phyloP scores from a whole-genome alignment of 1,140 invertebrate species.

The Ephestia elutella region DNA sequence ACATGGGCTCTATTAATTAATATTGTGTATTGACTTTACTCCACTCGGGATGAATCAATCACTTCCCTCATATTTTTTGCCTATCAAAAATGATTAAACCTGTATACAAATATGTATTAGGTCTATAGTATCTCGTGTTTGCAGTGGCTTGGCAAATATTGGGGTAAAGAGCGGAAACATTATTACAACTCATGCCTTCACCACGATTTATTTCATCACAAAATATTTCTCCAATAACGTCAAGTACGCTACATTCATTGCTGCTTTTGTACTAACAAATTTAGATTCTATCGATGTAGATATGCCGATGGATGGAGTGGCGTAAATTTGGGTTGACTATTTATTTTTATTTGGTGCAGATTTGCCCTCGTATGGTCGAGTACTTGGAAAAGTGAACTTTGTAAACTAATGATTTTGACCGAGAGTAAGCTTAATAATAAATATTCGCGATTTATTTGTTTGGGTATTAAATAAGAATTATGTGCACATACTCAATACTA shows the following conservation, averaged over 20 bases:
- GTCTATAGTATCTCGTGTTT: conserved; percentile 45
- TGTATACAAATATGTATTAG: conserved; percentile 12
- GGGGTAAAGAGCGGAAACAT: conserved; percentile 56
- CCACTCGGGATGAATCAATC: too few relatives aligned
- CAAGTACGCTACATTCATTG: neutral
- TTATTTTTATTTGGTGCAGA: neutral
- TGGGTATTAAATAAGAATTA: too few relatives aligned
- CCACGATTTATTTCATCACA: conserved; percentile 14
- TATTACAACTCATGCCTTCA: conserved; percentile 45
- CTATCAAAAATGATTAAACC: neutral
- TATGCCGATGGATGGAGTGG: neutral
- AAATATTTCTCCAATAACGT: neutral
- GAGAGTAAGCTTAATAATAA: neutral
- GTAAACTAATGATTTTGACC: neutral
- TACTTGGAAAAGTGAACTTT: neutral
- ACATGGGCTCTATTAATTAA: too few relatives aligned
- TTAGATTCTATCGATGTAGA: neutral
- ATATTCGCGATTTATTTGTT: neutral
- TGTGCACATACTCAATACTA: too few relatives aligned
- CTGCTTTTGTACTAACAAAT: neutral
- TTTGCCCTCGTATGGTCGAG: neutral
- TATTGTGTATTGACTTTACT: too few relatives aligned
- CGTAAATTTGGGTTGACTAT: neutral
- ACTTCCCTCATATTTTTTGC: neutral
- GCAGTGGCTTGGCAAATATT: conserved; percentile 48